A percentile compares a stretch with the other conserved stretches of the same genome.
phyloP scores from a whole-genome alignment of 2,113 vertebrate species.

The Petromus typicus region DNA sequence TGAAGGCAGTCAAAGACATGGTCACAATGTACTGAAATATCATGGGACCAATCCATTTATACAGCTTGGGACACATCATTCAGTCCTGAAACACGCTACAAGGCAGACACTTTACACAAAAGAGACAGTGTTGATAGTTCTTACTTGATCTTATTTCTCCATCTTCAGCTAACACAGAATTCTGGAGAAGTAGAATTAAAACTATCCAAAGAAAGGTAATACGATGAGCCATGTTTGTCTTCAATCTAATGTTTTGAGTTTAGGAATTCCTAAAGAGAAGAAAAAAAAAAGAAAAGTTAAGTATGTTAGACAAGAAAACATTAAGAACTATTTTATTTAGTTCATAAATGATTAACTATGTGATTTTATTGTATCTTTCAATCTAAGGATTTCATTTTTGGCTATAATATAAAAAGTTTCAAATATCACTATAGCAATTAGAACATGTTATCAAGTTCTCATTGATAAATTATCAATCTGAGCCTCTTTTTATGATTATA shows the following conservation, averaged over 20 bases:
- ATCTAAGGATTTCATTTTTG: background rate
- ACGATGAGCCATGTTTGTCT: constrained; percentile 82
- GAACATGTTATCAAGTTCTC: background rate
- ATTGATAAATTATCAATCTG: too few relatives aligned
- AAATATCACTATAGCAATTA: background rate
- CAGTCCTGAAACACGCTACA: background rate
- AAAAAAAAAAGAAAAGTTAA: constrained; percentile 61
- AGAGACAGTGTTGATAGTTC: constrained; percentile 73
- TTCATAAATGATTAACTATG: background rate
- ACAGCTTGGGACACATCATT: background rate
- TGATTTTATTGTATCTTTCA: background rate
- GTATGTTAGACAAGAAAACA: constrained; percentile 32
- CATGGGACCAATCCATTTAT: background rate
- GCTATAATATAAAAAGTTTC: background rate
- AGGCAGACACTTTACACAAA: background rate
- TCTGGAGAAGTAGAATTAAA: constrained; percentile 88
- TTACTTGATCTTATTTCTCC: constrained; percentile 97
- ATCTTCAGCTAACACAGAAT: constrained; percentile 91
- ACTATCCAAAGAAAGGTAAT: constrained; percentile 85
- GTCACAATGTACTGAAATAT: background rate
- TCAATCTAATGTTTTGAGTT: constrained; percentile 71
- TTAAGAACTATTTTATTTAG: constrained; percentile 16
- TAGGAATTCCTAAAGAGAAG: constrained; percentile 62
- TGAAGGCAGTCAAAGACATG: background rate
- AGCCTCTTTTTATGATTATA: too few relatives aligned